Base-by-base conservation (phyloP, 2,797 vertebrate genomes). In the Danionella dracula region DNA sequence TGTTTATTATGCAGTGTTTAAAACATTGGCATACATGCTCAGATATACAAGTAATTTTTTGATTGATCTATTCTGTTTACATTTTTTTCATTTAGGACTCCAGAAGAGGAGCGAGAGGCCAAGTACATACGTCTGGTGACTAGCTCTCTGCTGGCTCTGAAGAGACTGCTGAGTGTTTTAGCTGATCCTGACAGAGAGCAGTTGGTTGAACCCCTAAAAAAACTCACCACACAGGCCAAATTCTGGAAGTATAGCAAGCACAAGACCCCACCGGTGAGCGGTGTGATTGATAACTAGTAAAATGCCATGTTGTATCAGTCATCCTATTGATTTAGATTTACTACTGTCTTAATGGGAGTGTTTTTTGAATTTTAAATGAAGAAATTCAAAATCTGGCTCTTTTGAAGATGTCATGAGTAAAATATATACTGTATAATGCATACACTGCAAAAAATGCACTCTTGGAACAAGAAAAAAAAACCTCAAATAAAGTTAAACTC, bases 171-270 rank as follows among this genome's bases (percentile, higher is more conserved):
- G 55, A 89, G 81, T 32, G 78, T 90, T 71, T 84, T 98, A 66
- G 87, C 91, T 21, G 78, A 85, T 53, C 83, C 74, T 57, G 97
- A 98, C 68, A 80, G 84, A 21, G 73, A 62, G 4, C 83, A 83
- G 8, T 34, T 96, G 63, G 88, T 91, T 46, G 85, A 89, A 61
- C 87, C 87, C 60, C 83, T 99, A 9, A 78, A 77, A 50, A 77
- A 82, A 9, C 86, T 98, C 17, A 74, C 94, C 11, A 86, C 87
- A 15, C 90, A 94, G 70, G 89, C 74, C 31, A 98, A 94, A 76
- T 98, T 99, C 81, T 99, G 97, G 97, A 99, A 99, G 73, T 98
- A 94, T 29, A 85, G 93, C 85, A 98, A 93, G 70, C 92, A 98
- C 83, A 93, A 66, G 5, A 70, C 81, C 8, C 87, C 95, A 50